phyloP scores from a whole-genome alignment of 2,113 vertebrate genomes.

The Psittacara wagleri region DNA sequence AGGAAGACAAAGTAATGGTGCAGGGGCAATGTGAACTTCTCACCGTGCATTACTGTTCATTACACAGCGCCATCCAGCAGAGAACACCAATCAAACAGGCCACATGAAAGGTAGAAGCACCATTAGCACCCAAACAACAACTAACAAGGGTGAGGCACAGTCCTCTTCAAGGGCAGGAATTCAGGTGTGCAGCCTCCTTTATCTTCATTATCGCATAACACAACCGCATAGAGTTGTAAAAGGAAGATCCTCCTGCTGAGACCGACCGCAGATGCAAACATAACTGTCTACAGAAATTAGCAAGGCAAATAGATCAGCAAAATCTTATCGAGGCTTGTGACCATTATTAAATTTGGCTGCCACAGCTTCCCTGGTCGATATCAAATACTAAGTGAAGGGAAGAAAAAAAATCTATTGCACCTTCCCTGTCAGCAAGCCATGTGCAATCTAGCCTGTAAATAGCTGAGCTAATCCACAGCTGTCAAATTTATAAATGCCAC shows the following conservation, averaged over 20 bases:
- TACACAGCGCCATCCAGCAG: background rate
- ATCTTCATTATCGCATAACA: slow-evolving; percentile 60
- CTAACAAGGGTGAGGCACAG: background rate
- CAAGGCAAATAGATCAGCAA: slow-evolving; percentile 45
- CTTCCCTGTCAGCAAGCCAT: background rate
- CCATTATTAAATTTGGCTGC: background rate
- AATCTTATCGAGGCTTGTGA: background rate
- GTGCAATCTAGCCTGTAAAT: slow-evolving; percentile 12
- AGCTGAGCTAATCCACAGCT: slow-evolving; percentile 26
- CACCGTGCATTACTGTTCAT: slow-evolving; percentile 37
- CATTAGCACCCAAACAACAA: slow-evolving; percentile 20
- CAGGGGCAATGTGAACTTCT: background rate
- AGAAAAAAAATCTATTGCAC: background rate
- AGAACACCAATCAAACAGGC: slow-evolving; percentile 30
- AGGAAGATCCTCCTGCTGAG: slow-evolving; percentile 35
- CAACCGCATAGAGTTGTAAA: background rate
- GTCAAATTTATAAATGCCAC: slow-evolving; percentile 51
- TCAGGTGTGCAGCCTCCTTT: slow-evolving; percentile 29
- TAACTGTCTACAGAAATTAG: slow-evolving; percentile 47
- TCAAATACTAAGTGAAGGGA: background rate
- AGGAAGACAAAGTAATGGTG: background rate
- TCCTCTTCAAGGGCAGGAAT: slow-evolving; percentile 18
- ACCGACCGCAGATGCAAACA: background rate
- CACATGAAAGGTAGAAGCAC: background rate
- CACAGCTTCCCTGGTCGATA: background rate